Percentiles rank a stretch among this genome's conserved stretches.
phyloP scores from a whole-genome alignment of 2,797 vertebrate genomes.

The Sebastes hopkinsi region DNA sequence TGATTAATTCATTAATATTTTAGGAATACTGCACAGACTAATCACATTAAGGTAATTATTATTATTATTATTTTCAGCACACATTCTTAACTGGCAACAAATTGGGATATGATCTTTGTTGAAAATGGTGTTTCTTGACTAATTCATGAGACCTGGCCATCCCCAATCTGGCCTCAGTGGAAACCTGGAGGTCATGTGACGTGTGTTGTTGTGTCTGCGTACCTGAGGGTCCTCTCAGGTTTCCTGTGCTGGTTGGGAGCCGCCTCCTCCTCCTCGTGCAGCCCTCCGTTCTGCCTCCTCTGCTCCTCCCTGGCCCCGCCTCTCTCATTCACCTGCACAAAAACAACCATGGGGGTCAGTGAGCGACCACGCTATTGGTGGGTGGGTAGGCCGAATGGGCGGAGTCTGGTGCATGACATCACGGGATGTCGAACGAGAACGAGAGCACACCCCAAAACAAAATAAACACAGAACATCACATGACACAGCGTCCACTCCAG shows the following conservation, averaged over 20 bases:
- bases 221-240: constrained; percentile 92
- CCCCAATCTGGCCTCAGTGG: neutral
- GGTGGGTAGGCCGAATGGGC: neutral
- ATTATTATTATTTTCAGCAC: neutral
- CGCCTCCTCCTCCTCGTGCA: constrained; percentile 83
- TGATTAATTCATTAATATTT: neutral
- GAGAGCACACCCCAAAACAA: constrained; percentile 25
- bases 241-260: constrained; percentile 89
- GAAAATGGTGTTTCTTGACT: constrained; percentile 8
- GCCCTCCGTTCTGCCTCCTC: constrained; percentile 91
- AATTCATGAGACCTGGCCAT: constrained; percentile 11
- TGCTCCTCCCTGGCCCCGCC: constrained; percentile 79
- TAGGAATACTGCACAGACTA: neutral
- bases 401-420: neutral
- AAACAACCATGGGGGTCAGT: constrained; percentile 10
- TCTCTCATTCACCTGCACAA: constrained; percentile 85
- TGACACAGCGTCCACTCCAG: constrained; percentile 55
- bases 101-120: neutral
- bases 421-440: neutral
- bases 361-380: neutral
- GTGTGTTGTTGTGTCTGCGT: constrained; percentile 14
- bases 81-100: neutral
- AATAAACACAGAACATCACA: constrained; percentile 53
- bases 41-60: neutral
- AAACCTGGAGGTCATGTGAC: neutral